Evolutionary conservation across 2,797 vertebrate species (phyloP).

Genomic region (Okamejei kenojei): DNA sequence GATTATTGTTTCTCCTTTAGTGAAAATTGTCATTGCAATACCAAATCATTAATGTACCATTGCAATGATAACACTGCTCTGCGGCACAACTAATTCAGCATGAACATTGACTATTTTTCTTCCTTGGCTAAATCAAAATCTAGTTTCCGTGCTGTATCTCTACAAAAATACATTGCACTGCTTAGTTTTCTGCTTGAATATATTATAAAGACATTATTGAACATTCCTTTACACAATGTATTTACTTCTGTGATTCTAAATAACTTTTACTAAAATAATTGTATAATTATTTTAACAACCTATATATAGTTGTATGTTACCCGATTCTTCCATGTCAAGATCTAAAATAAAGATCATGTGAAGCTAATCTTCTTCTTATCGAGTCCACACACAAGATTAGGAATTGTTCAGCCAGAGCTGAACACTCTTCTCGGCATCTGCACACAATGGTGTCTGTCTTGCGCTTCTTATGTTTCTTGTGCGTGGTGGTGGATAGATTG

Average conservation of each 20-base stretch:
- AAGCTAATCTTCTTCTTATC: background rate
- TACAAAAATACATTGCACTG: too few species aligned
- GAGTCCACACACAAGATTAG: too few species aligned
- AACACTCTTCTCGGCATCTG: too few species aligned
- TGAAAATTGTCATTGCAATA: background rate
- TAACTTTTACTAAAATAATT: background rate
- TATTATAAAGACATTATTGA: background rate
- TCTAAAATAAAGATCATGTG: conserved; percentile 38
- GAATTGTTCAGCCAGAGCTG: too few species aligned
- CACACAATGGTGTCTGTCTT: too few species aligned
- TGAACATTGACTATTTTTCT: background rate
- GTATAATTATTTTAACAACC: background rate
- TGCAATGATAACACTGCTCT: background rate
- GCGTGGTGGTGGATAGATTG: too few species aligned
- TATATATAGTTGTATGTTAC: background rate
- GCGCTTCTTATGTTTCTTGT: too few species aligned
- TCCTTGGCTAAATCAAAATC: background rate
- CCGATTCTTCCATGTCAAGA: background rate
- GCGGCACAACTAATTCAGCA: background rate
- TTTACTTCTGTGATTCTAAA: background rate
- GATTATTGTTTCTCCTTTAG: background rate
- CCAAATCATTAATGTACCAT: background rate
- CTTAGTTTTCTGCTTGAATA: background rate
- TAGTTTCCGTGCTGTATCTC: too few species aligned
- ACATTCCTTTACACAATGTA: background rate